Conservation (phyloP, 1,140 invertebrate genomes). For the Leucophenga varia region DNA sequence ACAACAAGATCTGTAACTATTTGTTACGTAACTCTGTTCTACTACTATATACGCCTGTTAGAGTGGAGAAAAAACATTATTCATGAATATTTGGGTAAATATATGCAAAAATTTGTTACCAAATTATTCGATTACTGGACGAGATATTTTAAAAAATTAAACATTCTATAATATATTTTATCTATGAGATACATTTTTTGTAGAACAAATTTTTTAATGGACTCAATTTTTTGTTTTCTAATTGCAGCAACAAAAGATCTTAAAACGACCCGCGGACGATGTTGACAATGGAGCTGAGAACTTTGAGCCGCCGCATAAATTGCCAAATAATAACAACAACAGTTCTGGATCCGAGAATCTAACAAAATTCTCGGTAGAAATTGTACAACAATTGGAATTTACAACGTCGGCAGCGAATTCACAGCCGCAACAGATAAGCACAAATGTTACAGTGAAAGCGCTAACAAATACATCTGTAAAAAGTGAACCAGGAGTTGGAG, state of each 20-base stretch:
- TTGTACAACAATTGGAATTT: conserved; percentile 86
- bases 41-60: too few species aligned
- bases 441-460: conserved; percentile 89
- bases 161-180: too few species aligned
- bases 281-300: conserved; percentile 65
- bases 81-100: conserved; percentile 56
- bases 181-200: too few species aligned
- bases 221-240: background rate
- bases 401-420: conserved; percentile 79
- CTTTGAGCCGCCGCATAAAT: conserved; percentile 73
- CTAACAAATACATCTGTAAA: conserved; percentile 81
- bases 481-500: conserved; percentile 64
- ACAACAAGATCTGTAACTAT: too few species aligned
- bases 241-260: conserved; percentile 80
- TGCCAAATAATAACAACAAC: conserved; percentile 68
- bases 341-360: conserved; percentile 61
- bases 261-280: conserved; percentile 74
- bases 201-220: background rate
- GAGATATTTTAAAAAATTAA: too few species aligned
- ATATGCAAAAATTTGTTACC: background rate
- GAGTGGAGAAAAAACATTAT: conserved; percentile 14
- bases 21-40: too few species aligned
- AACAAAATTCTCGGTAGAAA: conserved; percentile 86
- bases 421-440: conserved; percentile 85
- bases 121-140: too few species aligned